Evolutionary conservation across 1,140 invertebrate species (phyloP).

Genomic region (Drosophila trapezifrons): DNA sequence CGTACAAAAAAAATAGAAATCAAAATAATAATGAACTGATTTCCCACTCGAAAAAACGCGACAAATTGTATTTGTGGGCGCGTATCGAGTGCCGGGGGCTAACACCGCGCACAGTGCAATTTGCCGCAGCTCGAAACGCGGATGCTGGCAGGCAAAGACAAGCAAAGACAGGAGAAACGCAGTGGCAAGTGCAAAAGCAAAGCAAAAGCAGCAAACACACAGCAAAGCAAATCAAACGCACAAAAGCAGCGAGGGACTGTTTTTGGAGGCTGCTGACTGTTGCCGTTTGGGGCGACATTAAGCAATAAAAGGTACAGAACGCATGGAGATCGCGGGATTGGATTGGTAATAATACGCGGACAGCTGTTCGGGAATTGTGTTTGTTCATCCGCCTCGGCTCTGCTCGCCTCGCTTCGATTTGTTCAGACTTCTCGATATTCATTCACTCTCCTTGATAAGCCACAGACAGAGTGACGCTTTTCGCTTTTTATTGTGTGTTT

Average conservation of each 20-base stretch:
- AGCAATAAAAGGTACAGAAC: slow-evolving; percentile 46
- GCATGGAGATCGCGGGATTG: slow-evolving; percentile 18
- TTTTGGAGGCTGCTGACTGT: slow-evolving; percentile 35
- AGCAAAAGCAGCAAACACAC: slow-evolving; percentile 16
- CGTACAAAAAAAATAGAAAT: slow-evolving; percentile 72
- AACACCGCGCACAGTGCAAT: slow-evolving; percentile 26
- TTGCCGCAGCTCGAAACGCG: slow-evolving; percentile 17
- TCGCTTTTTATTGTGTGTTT: slow-evolving; percentile 21
- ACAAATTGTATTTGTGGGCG: slow-evolving; percentile 37
- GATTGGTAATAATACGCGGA: slow-evolving; percentile 14
- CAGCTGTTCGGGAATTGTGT: slow-evolving; percentile 45
- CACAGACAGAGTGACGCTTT: slow-evolving; percentile 60
- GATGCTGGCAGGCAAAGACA: slow-evolving; percentile 19
- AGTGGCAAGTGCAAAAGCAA: slow-evolving; percentile 27
- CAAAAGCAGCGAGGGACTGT: slow-evolving; percentile 38
- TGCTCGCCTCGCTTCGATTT: not conserved
- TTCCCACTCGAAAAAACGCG: slow-evolving; percentile 32
- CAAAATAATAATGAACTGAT: slow-evolving; percentile 70
- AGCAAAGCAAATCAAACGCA: slow-evolving; percentile 25
- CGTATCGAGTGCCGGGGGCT: slow-evolving; percentile 40
- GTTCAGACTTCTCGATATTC: not conserved
- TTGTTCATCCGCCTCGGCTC: slow-evolving; percentile 1
- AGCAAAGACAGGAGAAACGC: slow-evolving; percentile 51
- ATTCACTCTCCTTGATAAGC: slow-evolving; percentile 61
- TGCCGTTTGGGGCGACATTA: slow-evolving; percentile 18